Conservation (phyloP, 2,797 vertebrate species). For the Vireo griseus region DNA sequence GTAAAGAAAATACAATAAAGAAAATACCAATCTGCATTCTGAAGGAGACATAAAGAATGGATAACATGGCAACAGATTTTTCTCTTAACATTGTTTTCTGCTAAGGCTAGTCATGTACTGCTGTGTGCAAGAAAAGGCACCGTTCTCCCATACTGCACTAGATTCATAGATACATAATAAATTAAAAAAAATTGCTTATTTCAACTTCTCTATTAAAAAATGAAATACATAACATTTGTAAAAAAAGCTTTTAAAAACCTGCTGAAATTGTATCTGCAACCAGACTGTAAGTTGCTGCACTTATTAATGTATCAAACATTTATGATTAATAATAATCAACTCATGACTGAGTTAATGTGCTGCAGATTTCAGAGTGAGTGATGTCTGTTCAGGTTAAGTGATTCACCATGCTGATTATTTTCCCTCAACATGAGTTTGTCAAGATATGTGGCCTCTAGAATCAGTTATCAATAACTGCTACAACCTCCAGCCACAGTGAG, state of each 20-base stretch:
- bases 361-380: background rate
- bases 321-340: background rate
- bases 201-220: background rate
- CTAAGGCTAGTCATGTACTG: background rate
- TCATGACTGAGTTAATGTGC: background rate
- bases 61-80: background rate
- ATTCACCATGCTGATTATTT: constrained; percentile 49
- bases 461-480: constrained; percentile 67
- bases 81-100: background rate
- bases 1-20: background rate
- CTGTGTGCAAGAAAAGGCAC: background rate
- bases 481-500: constrained; percentile 54
- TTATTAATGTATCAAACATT: background rate
- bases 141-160: background rate
- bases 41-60: background rate
- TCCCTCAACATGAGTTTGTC: constrained; percentile 7
- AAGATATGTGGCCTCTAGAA: constrained; percentile 47
- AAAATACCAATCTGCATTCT: background rate
- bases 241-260: background rate
- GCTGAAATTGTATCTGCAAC: background rate
- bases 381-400: constrained; percentile 48
- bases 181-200: background rate
- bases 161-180: background rate
- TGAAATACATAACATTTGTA: background rate
- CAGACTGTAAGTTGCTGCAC: background rate